Evolutionary conservation across 1,140 invertebrate genomes (phyloP).

Genomic region (Yoshiicerus persimilis): DNA sequence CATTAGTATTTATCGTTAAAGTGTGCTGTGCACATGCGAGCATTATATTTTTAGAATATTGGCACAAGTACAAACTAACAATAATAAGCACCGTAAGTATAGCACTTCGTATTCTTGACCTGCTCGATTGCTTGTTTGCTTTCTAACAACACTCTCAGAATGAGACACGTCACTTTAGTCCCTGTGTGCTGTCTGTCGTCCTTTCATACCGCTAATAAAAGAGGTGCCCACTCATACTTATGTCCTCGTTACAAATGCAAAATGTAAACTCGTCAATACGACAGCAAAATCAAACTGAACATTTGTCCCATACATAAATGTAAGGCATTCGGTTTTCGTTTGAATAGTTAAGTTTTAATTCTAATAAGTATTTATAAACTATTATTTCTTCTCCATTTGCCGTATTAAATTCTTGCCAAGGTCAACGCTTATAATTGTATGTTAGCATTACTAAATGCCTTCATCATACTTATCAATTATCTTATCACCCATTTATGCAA

Average conservation of each 20-base stretch:
- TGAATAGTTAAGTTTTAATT: too few relatives aligned
- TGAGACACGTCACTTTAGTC: background rate
- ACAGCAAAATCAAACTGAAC: too few relatives aligned
- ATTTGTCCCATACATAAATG: too few relatives aligned
- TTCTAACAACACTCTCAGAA: background rate
- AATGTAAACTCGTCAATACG: background rate
- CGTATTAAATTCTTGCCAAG: too few relatives aligned
- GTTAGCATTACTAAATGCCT: too few relatives aligned
- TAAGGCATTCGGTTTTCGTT: too few relatives aligned
- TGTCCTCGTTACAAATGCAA: background rate
- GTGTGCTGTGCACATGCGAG: background rate
- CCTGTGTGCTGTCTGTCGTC: background rate
- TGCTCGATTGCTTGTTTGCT: background rate
- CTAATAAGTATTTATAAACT: too few relatives aligned
- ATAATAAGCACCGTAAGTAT: background rate
- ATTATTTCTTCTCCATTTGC: too few relatives aligned
- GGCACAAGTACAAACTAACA: background rate
- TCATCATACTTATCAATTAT: too few relatives aligned
- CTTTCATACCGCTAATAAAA: background rate
- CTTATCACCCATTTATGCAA: too few relatives aligned
- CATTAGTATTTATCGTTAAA: background rate
- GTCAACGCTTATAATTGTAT: too few relatives aligned
- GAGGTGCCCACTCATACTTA: background rate
- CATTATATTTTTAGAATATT: slow-evolving; percentile 14
- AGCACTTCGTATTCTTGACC: background rate